Evolutionary conservation across 2,113 vertebrate species (phyloP).

Genomic region (Delphinus delphis): DNA sequence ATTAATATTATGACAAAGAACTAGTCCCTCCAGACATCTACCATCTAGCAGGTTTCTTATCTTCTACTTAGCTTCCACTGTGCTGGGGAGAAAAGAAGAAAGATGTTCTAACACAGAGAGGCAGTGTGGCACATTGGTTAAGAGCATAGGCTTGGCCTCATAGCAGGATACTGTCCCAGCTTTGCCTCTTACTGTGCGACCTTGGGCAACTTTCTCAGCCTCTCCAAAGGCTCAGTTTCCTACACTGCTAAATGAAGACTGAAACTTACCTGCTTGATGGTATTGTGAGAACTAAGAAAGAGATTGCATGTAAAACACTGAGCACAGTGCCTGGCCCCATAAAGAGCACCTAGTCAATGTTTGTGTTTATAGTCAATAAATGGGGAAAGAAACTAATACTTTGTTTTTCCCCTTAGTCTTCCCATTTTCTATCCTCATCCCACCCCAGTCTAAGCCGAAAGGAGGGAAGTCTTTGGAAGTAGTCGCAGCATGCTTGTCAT

Average conservation of each 20-base stretch:
- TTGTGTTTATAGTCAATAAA: neutral
- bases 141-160: neutral
- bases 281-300: neutral
- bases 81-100: neutral
- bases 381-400: neutral
- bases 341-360: neutral
- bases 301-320: neutral
- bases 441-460: neutral
- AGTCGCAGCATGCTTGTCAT: neutral
- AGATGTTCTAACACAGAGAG: slow-evolving; percentile 56
- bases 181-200: neutral
- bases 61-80: neutral
- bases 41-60: neutral
- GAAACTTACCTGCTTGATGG: neutral
- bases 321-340: neutral
- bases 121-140: slow-evolving; percentile 54
- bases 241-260: neutral
- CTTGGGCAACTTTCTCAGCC: neutral
- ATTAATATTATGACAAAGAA: neutral
- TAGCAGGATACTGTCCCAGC: neutral
- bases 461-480: neutral
- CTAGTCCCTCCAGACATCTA: neutral
- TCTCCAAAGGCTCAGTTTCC: neutral
- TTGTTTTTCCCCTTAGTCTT: neutral
- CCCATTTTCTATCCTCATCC: neutral